Conservation (phyloP, 1,140 invertebrate genomes). For the Drosophila fuyamai region DNA sequence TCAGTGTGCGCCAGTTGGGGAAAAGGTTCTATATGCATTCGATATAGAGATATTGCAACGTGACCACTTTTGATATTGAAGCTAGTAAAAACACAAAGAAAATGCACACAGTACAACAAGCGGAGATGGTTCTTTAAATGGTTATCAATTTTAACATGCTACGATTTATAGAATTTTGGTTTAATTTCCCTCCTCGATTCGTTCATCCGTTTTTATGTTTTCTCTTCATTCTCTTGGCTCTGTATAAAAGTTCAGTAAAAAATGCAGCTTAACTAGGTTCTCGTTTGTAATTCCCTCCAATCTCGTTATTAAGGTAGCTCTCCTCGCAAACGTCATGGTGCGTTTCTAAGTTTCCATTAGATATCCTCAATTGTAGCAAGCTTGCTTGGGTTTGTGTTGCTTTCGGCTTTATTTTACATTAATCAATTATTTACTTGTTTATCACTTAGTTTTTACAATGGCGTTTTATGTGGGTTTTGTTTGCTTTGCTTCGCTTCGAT, state of each 20-base stretch:
- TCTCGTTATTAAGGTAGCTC: slow-evolving; percentile 44
- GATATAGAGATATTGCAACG: slow-evolving; percentile 62
- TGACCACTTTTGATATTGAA: slow-evolving; percentile 68
- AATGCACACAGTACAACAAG: slow-evolving; percentile 75
- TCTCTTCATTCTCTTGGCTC: slow-evolving; percentile 40
- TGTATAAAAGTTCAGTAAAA: slow-evolving; percentile 84
- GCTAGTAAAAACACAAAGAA: slow-evolving; percentile 47
- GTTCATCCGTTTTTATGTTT: slow-evolving; percentile 19
- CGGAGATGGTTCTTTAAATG: slow-evolving; percentile 44
- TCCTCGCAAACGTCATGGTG: slow-evolving; percentile 49
- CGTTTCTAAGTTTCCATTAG: slow-evolving; percentile 32
- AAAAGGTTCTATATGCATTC: slow-evolving; percentile 33
- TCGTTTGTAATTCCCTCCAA: slow-evolving; percentile 64
- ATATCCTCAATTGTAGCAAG: slow-evolving; percentile 50
- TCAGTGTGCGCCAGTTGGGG: slow-evolving; percentile 35
- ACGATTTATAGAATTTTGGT: slow-evolving; percentile 65
- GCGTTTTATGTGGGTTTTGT: slow-evolving; percentile 68
- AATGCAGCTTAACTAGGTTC: slow-evolving; percentile 82
- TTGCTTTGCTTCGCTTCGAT: slow-evolving; percentile 36
- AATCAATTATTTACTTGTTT: slow-evolving; percentile 71
- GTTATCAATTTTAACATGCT: slow-evolving; percentile 65
- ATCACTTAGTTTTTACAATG: slow-evolving; percentile 84
- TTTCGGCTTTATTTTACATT: slow-evolving; percentile 72
- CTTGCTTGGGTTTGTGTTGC: slow-evolving; percentile 61
- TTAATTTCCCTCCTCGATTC: slow-evolving; percentile 30